phyloP scores from a whole-genome alignment of 2,888 invertebrate species.

The Plemyria rubiginata region DNA sequence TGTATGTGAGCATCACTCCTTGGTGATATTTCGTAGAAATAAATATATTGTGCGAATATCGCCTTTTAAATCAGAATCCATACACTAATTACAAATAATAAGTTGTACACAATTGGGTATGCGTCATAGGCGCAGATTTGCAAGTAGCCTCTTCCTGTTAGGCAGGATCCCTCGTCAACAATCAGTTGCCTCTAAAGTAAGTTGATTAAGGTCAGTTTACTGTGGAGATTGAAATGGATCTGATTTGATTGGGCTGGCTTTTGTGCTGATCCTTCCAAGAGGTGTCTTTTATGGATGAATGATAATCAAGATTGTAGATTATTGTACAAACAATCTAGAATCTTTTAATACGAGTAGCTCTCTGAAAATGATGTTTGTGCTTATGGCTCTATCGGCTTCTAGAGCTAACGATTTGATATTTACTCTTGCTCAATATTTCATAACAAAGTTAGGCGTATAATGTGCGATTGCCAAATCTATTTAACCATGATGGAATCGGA shows the following conservation, averaged over 20 bases:
- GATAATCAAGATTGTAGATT: too few species aligned
- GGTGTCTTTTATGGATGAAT: too few species aligned
- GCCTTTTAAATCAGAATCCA: slow-evolving; percentile 30
- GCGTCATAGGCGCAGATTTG: slow-evolving; percentile 36
- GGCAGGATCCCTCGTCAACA: slow-evolving; percentile 23
- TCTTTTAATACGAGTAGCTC: too few species aligned
- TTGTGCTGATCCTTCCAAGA: not conserved
- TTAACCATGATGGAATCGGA: slow-evolving; percentile 4
- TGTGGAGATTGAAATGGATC: slow-evolving; percentile 7
- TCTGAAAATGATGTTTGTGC: too few species aligned
- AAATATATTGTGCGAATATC: not conserved
- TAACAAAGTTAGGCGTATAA: not conserved
- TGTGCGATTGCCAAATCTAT: slow-evolving; percentile 9
- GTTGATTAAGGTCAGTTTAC: slow-evolving; percentile 13
- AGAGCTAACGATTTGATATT: not conserved
- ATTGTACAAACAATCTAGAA: too few species aligned
- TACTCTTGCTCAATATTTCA: slow-evolving; percentile 1
- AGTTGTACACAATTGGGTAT: slow-evolving; percentile 44
- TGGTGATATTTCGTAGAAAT: too few species aligned
- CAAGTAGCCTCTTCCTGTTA: slow-evolving; percentile 48
- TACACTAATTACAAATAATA: too few species aligned
- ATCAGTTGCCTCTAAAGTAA: slow-evolving; percentile 16
- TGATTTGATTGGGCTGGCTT: not conserved
- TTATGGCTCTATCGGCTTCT: not conserved
- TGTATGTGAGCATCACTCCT: too few species aligned